Evolutionary conservation across 1,140 invertebrate genomes (phyloP).

Genomic region (Drosophila ironensis): DNA sequence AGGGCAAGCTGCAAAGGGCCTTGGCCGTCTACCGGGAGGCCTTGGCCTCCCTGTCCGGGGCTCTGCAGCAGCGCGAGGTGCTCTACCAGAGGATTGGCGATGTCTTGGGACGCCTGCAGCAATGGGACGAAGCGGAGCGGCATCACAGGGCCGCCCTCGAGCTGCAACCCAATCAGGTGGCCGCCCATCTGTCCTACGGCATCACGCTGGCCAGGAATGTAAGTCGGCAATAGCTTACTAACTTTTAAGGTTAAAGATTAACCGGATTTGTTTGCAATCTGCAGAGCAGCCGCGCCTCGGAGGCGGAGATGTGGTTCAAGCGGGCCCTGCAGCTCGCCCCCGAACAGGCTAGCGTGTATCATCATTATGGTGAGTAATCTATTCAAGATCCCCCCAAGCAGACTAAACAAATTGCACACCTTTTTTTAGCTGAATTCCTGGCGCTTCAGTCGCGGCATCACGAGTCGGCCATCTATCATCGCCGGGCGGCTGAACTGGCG

Average conservation of each 20-base stretch:
- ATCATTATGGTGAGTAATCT: constrained; percentile 90
- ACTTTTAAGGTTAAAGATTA: neutral
- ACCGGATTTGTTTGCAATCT: neutral
- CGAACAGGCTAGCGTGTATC: constrained; percentile 90
- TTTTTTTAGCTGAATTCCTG: constrained; percentile 91
- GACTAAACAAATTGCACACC: neutral
- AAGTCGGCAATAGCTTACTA: constrained; percentile 80
- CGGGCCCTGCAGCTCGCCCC: constrained; percentile 92
- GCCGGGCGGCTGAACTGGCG: constrained; percentile 88
- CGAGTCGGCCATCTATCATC: constrained; percentile 91
- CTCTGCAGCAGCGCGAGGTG: constrained; percentile 90
- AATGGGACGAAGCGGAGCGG: constrained; percentile 90
- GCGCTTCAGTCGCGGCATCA: constrained; percentile 88
- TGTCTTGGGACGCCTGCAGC: constrained; percentile 90
- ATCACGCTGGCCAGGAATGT: constrained; percentile 95
- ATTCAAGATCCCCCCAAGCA: no score
- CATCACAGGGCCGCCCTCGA: constrained; percentile 92
- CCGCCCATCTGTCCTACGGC: constrained; percentile 94
- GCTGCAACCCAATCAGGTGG: constrained; percentile 92
- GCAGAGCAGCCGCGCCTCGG: constrained; percentile 89
- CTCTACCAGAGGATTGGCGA: constrained; percentile 85
- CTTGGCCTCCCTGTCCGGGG: constrained; percentile 89
- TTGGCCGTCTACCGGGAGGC: constrained; percentile 95
- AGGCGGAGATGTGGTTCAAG: constrained; percentile 95
- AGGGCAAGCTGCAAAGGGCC: constrained; percentile 91